phyloP scores from a whole-genome alignment of 2,888 invertebrate species.

The Acrocyrtus sp. region DNA sequence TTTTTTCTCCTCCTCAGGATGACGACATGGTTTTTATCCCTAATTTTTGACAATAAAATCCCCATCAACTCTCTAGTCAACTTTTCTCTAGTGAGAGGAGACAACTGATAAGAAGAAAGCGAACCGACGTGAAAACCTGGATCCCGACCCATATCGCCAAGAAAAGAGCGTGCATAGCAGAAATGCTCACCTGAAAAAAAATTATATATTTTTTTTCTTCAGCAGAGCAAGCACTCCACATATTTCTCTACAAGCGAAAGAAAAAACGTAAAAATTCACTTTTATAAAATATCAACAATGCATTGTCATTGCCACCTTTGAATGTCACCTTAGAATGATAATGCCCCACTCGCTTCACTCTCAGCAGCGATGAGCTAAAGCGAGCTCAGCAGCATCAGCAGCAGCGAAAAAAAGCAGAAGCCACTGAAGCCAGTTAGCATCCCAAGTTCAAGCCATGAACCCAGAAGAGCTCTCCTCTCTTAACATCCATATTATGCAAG shows the following conservation, averaged over 20 bases:
- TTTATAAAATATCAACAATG: constrained; percentile 14
- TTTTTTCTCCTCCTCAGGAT: neutral
- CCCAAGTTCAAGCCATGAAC: too few relatives aligned
- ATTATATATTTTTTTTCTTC: neutral
- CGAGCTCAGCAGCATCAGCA: too few relatives aligned
- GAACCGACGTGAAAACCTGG: constrained; percentile 6
- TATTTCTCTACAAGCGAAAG: neutral
- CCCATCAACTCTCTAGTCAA: constrained; percentile 8
- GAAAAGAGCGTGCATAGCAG: neutral
- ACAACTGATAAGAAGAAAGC: neutral
- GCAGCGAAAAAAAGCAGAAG: too few relatives aligned
- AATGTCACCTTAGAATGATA: constrained; percentile 38
- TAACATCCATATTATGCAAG: too few relatives aligned
- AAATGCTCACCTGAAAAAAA: neutral
- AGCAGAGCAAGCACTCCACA: neutral
- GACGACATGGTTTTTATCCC: constrained; percentile 12
- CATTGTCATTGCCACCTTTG: constrained; percentile 47
- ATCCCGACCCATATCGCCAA: neutral
- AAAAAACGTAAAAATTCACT: constrained; percentile 3
- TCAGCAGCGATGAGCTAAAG: too few relatives aligned
- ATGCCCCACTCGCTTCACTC: too few relatives aligned
- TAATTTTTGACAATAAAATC: constrained; percentile 28
- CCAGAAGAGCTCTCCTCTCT: too few relatives aligned
- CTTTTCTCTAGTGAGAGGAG: too few relatives aligned
- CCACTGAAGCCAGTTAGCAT: too few relatives aligned